Evolutionary conservation across 2,113 vertebrate species (phyloP).

Genomic region (Orcinus orca): DNA sequence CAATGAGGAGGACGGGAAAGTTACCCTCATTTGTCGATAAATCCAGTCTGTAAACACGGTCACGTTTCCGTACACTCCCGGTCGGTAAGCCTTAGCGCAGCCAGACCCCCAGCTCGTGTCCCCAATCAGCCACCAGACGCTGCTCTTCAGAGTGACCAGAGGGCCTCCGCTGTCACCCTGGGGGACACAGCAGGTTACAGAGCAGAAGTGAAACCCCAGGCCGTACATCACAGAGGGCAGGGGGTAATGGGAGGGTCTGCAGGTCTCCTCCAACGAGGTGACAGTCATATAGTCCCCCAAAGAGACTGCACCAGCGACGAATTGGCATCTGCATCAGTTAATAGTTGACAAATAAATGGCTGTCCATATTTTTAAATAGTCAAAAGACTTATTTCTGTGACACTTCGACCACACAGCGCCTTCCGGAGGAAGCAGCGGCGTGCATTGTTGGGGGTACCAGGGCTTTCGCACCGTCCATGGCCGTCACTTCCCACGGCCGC

Average conservation of each 20-base stretch:
- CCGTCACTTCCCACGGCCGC: background rate
- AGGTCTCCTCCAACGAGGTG: background rate
- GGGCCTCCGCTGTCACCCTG: slow-evolving; percentile 97
- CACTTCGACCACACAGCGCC: too few relatives aligned
- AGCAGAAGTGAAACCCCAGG: background rate
- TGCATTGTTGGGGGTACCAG: fast-evolving
- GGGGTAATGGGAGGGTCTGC: fast-evolving
- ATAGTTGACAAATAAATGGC: background rate
- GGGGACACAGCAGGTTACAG: background rate
- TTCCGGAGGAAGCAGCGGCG: fast-evolving
- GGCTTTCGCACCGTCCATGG: fast-evolving
- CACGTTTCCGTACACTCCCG: slow-evolving; percentile 92
- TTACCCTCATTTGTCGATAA: slow-evolving; percentile 90
- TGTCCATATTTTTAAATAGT: too few relatives aligned
- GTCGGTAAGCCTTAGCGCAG: slow-evolving; percentile 87
- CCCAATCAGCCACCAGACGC: slow-evolving; percentile 92
- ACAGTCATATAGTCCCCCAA: fast-evolving
- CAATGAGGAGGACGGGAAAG: fast-evolving
- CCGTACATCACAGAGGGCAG: fast-evolving
- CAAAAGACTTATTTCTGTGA: background rate
- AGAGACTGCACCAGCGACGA: fast-evolving
- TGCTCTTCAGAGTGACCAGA: slow-evolving; percentile 84
- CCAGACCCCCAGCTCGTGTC: slow-evolving; percentile 94
- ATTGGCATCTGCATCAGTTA: background rate
- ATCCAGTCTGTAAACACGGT: slow-evolving; percentile 90